Evolutionary conservation across 2,797 vertebrate species (phyloP), one percentile per base, ranked within the genome.

Genomic region (Gephyroberyx darwinii): DNA sequence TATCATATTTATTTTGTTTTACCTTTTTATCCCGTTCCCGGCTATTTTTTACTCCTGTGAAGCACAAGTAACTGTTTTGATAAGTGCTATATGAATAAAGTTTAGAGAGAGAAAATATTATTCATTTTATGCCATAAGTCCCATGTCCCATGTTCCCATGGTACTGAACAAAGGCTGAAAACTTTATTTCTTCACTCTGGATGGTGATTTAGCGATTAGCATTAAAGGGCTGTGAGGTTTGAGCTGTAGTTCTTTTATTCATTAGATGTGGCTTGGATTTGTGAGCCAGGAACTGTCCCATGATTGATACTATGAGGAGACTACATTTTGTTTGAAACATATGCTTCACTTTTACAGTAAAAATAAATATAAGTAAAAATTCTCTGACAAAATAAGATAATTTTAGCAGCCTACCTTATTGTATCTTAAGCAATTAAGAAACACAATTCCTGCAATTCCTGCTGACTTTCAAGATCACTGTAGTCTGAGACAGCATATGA

Each of bases 151-250:
- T n/a, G n/a, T n/a, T n/a, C n/a, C 82, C 81, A 35, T 75, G 78
- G 78, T 84, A 35, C 81, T 84, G 81, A 81, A 70, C 41, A 62
- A 35, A n/a, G 69, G 31, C 56, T 64, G 58, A 20, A 57, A 2
- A 43, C 53, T 30, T 41, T 41, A 41, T 35, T 8, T 8, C 7
- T 41, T 10, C 39, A 69, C 20, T 65, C 31, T 54, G 3, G 22
- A 37, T 50, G 22, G 4, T 19, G 43, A 13, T 41, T 41, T 41
- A 9, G 39, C 2, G 10, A 41, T 41, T 10, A 41, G 39, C 39
- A 41, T 52, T 22, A 9, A 50, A 22, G 6, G 8, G 2, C 19
- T 51, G 19, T 20, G 2, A 51, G 1, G 2, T 16, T 53, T 3
- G 37, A 22, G 17, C 19, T 19, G 16, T 6, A 5, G 3, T 2